These are phyloP conservation scores for Oceanodroma tethys DNA, from an alignment of 2,113 vertebrate genomes.

Conservation along the genomic window DNA sequence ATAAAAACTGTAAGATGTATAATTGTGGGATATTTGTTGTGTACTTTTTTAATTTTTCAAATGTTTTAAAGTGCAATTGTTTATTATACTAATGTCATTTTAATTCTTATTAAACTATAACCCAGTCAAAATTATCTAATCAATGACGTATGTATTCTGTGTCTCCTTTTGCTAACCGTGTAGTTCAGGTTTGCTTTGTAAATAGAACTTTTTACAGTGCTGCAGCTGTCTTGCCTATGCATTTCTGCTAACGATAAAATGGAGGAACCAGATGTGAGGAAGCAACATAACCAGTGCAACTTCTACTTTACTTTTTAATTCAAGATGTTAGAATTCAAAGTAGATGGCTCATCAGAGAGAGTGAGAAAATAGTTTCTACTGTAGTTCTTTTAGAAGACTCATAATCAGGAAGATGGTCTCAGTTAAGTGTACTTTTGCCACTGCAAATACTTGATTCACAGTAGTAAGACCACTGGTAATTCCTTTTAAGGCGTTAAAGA, in stretches of 20 bases:
- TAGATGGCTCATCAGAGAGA: constrained; percentile 35
- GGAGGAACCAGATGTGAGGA: constrained; percentile 29
- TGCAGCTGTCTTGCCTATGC: constrained; percentile 26
- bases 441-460: not conserved
- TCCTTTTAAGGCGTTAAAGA: not conserved
- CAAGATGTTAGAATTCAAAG: constrained; percentile 53
- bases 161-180: constrained; percentile 33
- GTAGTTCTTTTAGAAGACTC: constrained; percentile 29
- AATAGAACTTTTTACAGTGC: constrained; percentile 27
- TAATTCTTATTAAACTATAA: constrained; percentile 78
- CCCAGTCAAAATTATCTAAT: constrained; percentile 56
- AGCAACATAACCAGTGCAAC: constrained; percentile 39
- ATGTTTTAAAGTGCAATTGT: constrained; percentile 82
- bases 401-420: not conserved
- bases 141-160: constrained; percentile 11
- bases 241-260: constrained; percentile 53
- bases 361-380: constrained; percentile 37
- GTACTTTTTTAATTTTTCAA: constrained; percentile 83
- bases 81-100: constrained; percentile 78
- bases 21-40: constrained; percentile 75
- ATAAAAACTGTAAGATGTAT: constrained; percentile 67
- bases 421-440: not conserved
- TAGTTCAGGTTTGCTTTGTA: constrained; percentile 51
- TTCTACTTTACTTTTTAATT: constrained; percentile 58
- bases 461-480: not conserved